Percentiles rank a stretch among this genome's conserved stretches.
These are phyloP conservation scores for Rhabdophis nuchalis DNA, from an alignment of 2,797 vertebrate species.

Conservation along the genomic window DNA sequence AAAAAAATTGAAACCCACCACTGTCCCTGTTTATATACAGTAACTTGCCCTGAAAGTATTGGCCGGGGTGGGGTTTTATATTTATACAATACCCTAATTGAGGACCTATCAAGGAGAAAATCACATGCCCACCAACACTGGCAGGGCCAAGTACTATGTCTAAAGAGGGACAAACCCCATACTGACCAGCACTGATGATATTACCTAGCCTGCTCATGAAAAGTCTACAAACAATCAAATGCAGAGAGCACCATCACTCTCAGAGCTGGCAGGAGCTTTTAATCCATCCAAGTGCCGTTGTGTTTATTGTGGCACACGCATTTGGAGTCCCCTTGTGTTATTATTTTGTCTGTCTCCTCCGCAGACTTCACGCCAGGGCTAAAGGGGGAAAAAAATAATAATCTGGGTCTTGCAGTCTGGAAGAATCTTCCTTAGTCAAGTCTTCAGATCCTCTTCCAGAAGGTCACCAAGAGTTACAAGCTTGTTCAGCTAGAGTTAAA, in stretches of 20 bases:
- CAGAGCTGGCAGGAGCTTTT: not conserved
- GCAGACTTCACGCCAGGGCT: not conserved
- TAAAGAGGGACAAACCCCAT: not conserved
- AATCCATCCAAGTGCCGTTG: not conserved
- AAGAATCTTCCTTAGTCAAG: not conserved
- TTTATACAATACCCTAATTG: not conserved
- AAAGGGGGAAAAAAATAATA: not conserved
- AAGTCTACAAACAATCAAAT: not conserved
- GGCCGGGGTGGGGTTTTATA: not conserved
- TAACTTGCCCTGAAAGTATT: not conserved
- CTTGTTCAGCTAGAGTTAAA: conserved; percentile 20
- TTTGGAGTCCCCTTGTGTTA: not conserved
- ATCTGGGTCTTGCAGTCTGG: not conserved
- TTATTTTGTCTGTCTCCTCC: not conserved
- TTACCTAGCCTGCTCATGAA: not conserved
- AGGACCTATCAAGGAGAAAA: not conserved
- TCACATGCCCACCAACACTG: not conserved
- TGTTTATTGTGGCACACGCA: not conserved
- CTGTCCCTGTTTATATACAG: not conserved
- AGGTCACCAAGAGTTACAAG: not conserved
- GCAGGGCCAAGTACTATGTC: not conserved
- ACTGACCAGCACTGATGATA: not conserved
- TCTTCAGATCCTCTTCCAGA: not conserved
- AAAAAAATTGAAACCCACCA: no score
- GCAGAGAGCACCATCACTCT: not conserved